Evolutionary conservation across 2,888 invertebrate species (phyloP), one percentile per base, ranked within the genome.

Genomic region (Papilio protenor): DNA sequence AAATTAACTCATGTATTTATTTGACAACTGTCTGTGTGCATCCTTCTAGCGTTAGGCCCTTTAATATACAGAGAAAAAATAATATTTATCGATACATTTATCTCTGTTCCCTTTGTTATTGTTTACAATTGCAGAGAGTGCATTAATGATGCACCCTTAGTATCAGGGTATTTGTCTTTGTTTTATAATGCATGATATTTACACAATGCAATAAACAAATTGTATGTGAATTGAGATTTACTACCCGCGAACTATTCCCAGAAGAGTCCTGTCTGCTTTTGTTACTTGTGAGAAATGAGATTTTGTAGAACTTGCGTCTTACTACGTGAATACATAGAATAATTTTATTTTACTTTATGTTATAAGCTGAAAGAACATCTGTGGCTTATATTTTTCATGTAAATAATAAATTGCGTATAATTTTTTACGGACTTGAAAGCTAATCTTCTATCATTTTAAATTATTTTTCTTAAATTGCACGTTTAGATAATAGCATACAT

Each of bases 61-160:
- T 86, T 85, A 84, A 82, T 79, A 80, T 81, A 81, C 83, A 79
- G 81, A 81, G 77, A 78, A 76, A 81, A 82, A 86, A 87, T 85
- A 89, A 88, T 84, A 87, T 87, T 87, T 85, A 83, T 86, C 23
- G 14, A 84, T 84, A 84, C 82, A 86, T 83, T 85, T 85, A 84
- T 87, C 84, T 85, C 82, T 85, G 80, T 83, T 81, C 87, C 82
- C 80, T 83, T 80, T 81, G 81, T 81, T 79, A 76, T 77, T 87
- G 86, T 87, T 87, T 88, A 84, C 79, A 49, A 81, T 80, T 81
- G 52, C 79, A 80, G 81, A 82, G 81, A 88, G 87, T 88, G 86
- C 90, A 93, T 93, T 88, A 91, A 83, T 81, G 85, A 93, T 93
- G 92, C 92, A 93, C 94, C 93, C 93, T 80, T 33, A 77, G 84